Evolutionary conservation across 1,140 invertebrate species (phyloP).

Genomic region (Leptinotarsa texana): DNA sequence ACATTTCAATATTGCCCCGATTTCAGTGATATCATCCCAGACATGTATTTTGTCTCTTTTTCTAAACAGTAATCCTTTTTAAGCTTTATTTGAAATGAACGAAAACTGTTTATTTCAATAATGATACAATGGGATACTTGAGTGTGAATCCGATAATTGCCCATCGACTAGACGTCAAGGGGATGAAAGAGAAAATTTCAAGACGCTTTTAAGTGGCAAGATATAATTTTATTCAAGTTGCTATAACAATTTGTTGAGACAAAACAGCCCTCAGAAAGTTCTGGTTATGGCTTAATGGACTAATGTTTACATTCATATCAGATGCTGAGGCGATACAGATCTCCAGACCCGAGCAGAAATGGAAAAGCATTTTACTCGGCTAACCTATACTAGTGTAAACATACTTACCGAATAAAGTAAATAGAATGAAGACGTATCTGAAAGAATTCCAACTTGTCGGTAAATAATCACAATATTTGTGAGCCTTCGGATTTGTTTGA

Average conservation of each 20-base stretch:
- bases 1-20: too few relatives aligned
- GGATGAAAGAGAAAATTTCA: slow-evolving; percentile 14
- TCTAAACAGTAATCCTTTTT: too few relatives aligned
- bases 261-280: slow-evolving; percentile 22
- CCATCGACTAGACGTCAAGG: background rate
- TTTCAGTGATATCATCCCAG: too few relatives aligned
- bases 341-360: slow-evolving; percentile 23
- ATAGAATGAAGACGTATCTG: slow-evolving; percentile 27
- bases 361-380: slow-evolving; percentile 24
- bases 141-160: slow-evolving; percentile 2
- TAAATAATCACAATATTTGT: slow-evolving; percentile 29
- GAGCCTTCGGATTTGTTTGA: slow-evolving; percentile 24
- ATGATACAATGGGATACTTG: too few relatives aligned
- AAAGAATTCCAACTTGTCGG: slow-evolving; percentile 28
- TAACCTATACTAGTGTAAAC: slow-evolving; percentile 26
- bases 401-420: slow-evolving; percentile 30
- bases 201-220: background rate
- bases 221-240: slow-evolving; percentile 1
- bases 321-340: slow-evolving; percentile 23
- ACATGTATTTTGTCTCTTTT: too few relatives aligned
- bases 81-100: too few relatives aligned
- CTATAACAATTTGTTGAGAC: slow-evolving; percentile 13
- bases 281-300: slow-evolving; percentile 36
- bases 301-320: slow-evolving; percentile 42
- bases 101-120: too few relatives aligned